Conservation (phyloP, 1,140 invertebrate species). For the Latrodectus geometricus region DNA sequence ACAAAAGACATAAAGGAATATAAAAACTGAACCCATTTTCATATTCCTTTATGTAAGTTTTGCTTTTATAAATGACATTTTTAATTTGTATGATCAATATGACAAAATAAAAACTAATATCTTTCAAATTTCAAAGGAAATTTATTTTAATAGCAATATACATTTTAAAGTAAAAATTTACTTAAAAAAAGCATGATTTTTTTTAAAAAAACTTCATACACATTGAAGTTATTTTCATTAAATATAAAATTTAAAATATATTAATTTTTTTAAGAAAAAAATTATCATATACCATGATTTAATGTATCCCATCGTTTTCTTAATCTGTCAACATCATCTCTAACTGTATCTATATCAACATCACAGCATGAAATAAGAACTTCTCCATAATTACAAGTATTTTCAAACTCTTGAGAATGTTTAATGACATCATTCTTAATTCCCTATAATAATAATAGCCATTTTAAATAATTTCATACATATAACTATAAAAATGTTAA, state of each 20-base stretch:
- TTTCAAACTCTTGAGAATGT: slow-evolving; percentile 91
- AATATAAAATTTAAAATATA: background rate
- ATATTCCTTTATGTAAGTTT: too few species aligned
- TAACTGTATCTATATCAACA: slow-evolving; percentile 89
- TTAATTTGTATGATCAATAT: too few species aligned
- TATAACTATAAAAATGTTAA: background rate
- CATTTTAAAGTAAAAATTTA: too few species aligned
- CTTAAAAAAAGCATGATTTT: too few species aligned
- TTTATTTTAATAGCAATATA: too few species aligned
- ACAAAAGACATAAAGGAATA: too few species aligned
- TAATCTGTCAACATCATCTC: slow-evolving; percentile 82
- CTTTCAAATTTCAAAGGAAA: too few species aligned
- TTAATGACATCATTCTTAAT: slow-evolving; percentile 93
- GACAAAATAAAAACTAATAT: too few species aligned
- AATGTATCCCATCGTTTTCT: slow-evolving; percentile 90
- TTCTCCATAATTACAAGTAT: slow-evolving; percentile 85
- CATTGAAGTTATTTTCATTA: too few species aligned
- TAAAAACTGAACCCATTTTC: too few species aligned
- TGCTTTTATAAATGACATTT: too few species aligned
- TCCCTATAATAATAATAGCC: slow-evolving; percentile 61
- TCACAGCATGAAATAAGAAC: slow-evolving; percentile 85
- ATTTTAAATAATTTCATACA: background rate
- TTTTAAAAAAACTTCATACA: too few species aligned
- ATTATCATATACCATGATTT: slow-evolving; percentile 77
- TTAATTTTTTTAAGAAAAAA: background rate